phyloP scores from a whole-genome alignment of 2,888 invertebrate species.

The Seira ritae region DNA sequence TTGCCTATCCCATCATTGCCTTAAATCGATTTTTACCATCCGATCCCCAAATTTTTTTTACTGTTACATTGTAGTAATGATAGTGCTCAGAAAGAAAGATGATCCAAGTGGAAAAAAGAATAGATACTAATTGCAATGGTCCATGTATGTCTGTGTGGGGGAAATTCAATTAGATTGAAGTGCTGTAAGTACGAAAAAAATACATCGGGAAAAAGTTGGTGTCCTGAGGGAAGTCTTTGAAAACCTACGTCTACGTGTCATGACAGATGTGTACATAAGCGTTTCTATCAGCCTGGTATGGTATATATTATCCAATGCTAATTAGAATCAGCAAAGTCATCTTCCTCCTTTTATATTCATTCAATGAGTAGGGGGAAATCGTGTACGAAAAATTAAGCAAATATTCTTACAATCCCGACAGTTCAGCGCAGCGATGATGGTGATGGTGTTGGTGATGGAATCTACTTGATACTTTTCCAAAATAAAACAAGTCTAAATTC shows the following conservation, averaged over 20 bases:
- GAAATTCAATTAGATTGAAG: conserved; percentile 18
- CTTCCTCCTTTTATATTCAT: conserved; percentile 11
- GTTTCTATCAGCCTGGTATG: background rate
- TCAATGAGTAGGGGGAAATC: background rate
- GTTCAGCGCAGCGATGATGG: too few relatives aligned
- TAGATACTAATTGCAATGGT: conserved; percentile 11
- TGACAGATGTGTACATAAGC: conserved; percentile 12
- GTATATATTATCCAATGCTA: conserved; percentile 24
- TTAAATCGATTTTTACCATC: too few relatives aligned
- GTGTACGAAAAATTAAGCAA: conserved; percentile 12
- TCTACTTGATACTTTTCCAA: too few relatives aligned
- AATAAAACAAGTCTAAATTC: too few relatives aligned
- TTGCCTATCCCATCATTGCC: too few relatives aligned
- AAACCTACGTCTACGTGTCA: background rate
- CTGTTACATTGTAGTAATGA: background rate
- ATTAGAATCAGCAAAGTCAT: conserved; percentile 46
- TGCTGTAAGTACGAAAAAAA: too few relatives aligned
- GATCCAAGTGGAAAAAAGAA: background rate
- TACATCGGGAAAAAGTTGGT: background rate
- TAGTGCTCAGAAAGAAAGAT: background rate
- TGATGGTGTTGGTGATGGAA: too few relatives aligned
- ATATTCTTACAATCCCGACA: background rate
- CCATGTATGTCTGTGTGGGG: conserved; percentile 9
- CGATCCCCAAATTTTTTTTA: background rate
- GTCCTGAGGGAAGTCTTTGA: conserved; percentile 9